Conservation (phyloP, 2,113 vertebrate species). For the Lipophrys pholis region DNA sequence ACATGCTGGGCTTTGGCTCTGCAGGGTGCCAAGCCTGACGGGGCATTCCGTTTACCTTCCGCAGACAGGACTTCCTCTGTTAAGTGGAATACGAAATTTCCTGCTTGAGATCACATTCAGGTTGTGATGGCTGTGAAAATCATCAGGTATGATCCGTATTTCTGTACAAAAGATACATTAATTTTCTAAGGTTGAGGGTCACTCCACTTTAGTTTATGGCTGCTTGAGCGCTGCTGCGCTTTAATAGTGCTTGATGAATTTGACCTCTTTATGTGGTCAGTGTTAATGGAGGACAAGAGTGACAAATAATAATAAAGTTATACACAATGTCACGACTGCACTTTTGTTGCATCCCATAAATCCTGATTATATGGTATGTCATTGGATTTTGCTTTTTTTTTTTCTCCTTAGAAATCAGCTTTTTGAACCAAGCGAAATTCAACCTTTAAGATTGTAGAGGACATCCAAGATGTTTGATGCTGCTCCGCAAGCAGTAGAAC, state of each 20-base stretch:
- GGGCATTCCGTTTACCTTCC: slow-evolving; percentile 28
- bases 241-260: not conserved
- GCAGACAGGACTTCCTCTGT: not conserved
- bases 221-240: not conserved
- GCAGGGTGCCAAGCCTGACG: slow-evolving; percentile 4
- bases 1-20: slow-evolving; percentile 30
- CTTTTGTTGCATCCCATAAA: not conserved
- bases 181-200: not conserved
- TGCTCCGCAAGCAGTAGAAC: not conserved
- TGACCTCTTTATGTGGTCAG: not conserved
- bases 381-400: too few relatives aligned
- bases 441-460: not conserved
- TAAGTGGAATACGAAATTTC: not conserved
- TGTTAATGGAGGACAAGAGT: not conserved
- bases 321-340: not conserved
- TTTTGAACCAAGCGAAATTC: not conserved
- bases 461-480: not conserved
- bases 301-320: not conserved
- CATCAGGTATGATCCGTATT: not conserved
- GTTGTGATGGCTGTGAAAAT: not conserved
- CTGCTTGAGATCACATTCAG: not conserved
- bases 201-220: slow-evolving; percentile 2
- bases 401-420: not conserved
- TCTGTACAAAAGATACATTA: not conserved
- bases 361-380: not conserved